Base-by-base conservation (phyloP, 2,797 vertebrate species). In the Loris lydekkerianus region DNA sequence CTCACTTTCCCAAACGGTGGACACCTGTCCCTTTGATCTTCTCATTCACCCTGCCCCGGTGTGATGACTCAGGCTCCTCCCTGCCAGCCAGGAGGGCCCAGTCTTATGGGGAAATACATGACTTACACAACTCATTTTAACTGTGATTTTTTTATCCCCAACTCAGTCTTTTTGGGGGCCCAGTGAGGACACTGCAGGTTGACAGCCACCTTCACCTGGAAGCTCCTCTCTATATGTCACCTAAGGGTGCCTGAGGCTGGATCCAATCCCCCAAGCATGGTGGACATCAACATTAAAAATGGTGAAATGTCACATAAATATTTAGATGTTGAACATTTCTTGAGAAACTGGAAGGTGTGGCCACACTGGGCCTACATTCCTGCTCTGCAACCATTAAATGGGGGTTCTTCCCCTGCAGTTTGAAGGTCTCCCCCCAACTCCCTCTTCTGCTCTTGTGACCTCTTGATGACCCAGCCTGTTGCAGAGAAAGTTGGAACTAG, bases 281-380 rank as follows among this genome's bases (percentile, higher is more conserved):
- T 25, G 23, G 49, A 49, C 15, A 17, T 83, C 49, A 78, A 69
- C 3, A 27, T 80, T 92, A 58, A 77, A 90, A 63, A 78, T 4
- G 13, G 80, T 61, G 65, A 87, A 4, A 53, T 56, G 9, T 87
- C 61, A 85, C 40, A 17, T 61, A 70, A 46, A 65, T 72, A 63
- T 61, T 49, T 56, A 70, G 65, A 67, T 88, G 61, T 92, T 69
- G 49, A 61, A 94, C 40, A 91, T 78, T 91, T 83, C 90, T 94
- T 86, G 73, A 94, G 83, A 92, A 87, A 78, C 31, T 70, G 63
- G n/a, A 53, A 87, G 29, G 14, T 76, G 61, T 69, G 37, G 43
- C 75, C 56, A 61, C 4, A 2, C 20, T 3, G 3, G 20, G 23
- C 20, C 67, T 58, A 31, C 53, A 20, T 23, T 73, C 90, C 73